These are phyloP conservation scores for Archegozetes longisetosus DNA, from an alignment of 1,140 invertebrate genomes.

Conservation along the genomic window DNA sequence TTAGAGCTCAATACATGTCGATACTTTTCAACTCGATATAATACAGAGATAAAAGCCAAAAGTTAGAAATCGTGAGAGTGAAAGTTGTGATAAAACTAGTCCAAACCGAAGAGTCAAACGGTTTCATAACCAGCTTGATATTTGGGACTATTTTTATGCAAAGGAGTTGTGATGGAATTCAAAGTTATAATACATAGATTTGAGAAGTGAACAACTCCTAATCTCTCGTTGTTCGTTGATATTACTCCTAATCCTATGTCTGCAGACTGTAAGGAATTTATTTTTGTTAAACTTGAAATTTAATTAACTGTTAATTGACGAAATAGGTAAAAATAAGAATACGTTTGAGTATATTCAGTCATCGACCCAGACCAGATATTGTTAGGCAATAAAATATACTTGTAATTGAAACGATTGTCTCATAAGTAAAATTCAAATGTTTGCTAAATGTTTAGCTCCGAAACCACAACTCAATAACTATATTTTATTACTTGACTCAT, in stretches of 20 bases:
- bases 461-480: background rate
- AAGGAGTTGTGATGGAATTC: background rate
- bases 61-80: background rate
- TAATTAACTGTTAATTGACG: background rate
- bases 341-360: background rate
- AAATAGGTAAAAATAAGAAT: background rate
- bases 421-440: slow-evolving; percentile 8
- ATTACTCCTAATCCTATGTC: slow-evolving; percentile 5
- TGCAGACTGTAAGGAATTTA: background rate
- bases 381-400: background rate
- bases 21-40: background rate
- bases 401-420: background rate
- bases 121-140: background rate
- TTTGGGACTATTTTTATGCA: background rate
- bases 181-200: slow-evolving; percentile 7
- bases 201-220: slow-evolving; percentile 1
- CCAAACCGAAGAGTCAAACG: background rate
- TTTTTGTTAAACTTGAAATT: background rate
- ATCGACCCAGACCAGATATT: background rate
- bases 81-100: background rate
- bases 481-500: no score
- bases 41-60: background rate
- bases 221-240: background rate
- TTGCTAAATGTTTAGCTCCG: background rate
- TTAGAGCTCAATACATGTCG: background rate